Percentiles rank a stretch among this genome's conserved stretches.
Evolutionary conservation across 2,113 vertebrate genomes (phyloP).

Genomic region (Peucedramus taeniatus): DNA sequence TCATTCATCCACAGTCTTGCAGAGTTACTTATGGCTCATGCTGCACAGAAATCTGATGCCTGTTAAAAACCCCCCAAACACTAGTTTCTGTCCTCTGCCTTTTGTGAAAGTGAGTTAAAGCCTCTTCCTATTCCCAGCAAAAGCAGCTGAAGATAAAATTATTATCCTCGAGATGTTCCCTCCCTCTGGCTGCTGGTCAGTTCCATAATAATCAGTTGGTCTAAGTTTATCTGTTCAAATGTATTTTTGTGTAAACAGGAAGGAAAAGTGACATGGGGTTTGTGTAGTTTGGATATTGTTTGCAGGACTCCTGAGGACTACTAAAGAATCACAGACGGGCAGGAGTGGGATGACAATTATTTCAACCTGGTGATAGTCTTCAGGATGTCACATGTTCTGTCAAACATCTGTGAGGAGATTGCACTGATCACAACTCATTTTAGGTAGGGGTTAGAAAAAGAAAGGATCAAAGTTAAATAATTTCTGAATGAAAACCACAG

Average conservation of each 20-base stretch:
- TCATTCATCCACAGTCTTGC: background rate
- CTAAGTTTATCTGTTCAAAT: conserved; percentile 12
- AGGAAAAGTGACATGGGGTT: background rate
- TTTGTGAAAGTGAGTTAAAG: background rate
- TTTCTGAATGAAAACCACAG: background rate
- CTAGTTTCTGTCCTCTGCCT: background rate
- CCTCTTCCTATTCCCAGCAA: background rate
- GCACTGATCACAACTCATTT: background rate
- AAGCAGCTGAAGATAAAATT: background rate
- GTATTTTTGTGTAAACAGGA: conserved; percentile 4
- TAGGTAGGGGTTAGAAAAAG: background rate
- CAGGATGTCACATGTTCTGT: background rate
- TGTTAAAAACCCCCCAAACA: background rate
- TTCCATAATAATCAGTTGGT: background rate
- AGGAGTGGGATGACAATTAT: background rate
- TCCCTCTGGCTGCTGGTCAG: background rate
- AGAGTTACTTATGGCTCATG: accelerated
- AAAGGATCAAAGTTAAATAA: background rate
- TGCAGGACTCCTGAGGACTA: background rate
- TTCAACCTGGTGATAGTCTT: background rate
- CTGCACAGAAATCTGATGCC: background rate
- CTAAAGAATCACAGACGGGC: background rate
- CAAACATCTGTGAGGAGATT: background rate
- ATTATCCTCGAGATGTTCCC: background rate
- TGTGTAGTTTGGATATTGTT: background rate